A percentile compares a stretch with the other conserved stretches of the same genome.
Evolutionary conservation across 35 echinoderm and acorn worm species (phyloP).

Genomic region (Diadema setosum): DNA sequence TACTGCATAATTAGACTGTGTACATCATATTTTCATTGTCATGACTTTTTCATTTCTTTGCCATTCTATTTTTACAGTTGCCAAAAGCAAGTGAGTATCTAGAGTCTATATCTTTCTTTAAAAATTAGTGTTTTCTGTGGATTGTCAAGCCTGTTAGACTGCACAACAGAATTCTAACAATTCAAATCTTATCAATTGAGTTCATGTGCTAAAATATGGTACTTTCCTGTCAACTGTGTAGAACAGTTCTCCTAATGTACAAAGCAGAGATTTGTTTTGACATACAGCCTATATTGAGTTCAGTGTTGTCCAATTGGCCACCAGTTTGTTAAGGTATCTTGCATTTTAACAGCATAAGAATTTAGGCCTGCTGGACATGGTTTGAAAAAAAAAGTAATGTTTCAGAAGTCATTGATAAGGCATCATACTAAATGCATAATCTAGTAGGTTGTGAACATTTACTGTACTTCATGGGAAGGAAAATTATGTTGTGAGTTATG

Average conservation of each 20-base stretch:
- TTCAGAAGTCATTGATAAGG: too few species aligned
- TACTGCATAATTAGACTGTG: background rate
- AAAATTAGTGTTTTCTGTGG: background rate
- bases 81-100: constrained; percentile 11
- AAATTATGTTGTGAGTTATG: too few species aligned
- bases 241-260: background rate
- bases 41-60: background rate
- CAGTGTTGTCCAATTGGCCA: too few species aligned
- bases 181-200: background rate
- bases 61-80: background rate
- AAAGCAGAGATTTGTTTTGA: background rate
- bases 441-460: background rate
- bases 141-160: too few species aligned
- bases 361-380: too few species aligned
- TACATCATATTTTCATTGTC: background rate
- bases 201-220: background rate
- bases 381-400: too few species aligned
- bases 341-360: too few species aligned
- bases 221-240: background rate
- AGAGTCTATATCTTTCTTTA: background rate
- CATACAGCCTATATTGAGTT: too few species aligned
- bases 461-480: background rate
- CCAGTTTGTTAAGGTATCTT: too few species aligned
- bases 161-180: too few species aligned
- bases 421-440: too few species aligned